Evolutionary conservation across 2,113 vertebrate species (phyloP), one percentile per base, ranked within the genome.

Genomic region (Pygoscelis antarcticus): DNA sequence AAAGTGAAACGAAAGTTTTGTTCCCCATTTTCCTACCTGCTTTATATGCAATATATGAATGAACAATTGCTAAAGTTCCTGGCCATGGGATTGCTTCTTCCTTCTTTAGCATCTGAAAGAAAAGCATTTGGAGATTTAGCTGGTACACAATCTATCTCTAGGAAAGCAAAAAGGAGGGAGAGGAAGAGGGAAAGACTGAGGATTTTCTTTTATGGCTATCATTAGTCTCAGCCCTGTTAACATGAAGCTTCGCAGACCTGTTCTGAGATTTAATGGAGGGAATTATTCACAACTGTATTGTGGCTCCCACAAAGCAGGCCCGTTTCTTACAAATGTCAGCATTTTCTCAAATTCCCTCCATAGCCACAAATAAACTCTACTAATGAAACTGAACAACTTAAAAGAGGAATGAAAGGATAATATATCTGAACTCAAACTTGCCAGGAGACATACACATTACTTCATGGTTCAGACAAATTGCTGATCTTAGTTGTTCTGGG

Each of bases 31-130:
- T 89, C 95, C 92, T 98, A 99, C 99, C 99, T 99, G 99, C 99
- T 99, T 99, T 99, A 98, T 99, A 99, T 58, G 99, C 99, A 80
- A 99, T 99, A 98, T 99, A 99, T 94, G 99, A 99, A 98, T 99
- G 99, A 96, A 99, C 99, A 57, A 99, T 99, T 95, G 99, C 99
- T 98, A 99, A 98, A 65, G 99, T 99, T 55, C 99, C 99, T 16
- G 99, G 99, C 99, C 99, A 99, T 12, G 99, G 99, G 89, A 99
- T 99, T 97, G 99, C 99, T 98, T 99, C 99, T 98, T 99, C 99
- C 96, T 99, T 99, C 96, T 99, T 99, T 94, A 99, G 98, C 98
- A 99, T 99, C 99, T 99, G 98, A 87, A 98, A 98, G 84, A 94
- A 93, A 95, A 97, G 49, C 26, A 18, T 85, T 77, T 54, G 78